Base-by-base conservation (phyloP, 37 sponge, comb jelly and placozoan species). In the Beroe ovata region DNA sequence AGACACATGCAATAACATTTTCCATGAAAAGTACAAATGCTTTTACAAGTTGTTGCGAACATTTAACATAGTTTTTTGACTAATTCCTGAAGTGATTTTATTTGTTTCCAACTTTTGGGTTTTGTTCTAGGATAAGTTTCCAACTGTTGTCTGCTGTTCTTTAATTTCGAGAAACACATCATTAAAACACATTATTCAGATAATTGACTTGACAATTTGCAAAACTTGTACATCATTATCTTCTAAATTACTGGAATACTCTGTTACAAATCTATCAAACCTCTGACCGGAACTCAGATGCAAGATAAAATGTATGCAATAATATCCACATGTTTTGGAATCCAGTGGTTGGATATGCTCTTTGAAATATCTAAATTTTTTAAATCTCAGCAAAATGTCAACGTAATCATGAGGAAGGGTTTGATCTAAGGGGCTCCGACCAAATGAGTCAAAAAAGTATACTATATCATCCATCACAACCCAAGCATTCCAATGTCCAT, bases 401-500 rank as follows among this genome's bases (percentile, higher is more conserved):
- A 16, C 18, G 38, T 36, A 69, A 69, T 69, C 38, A 36, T 36
- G 36, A 29, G 71, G 71, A 36, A 69, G 36, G 11, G 71, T 29
- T 1, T 32, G 30, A 38, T 69, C 38, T 6, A 29, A 8, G 32
- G 71, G 71, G 11, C 38, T 19, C 25, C 71, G 26, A 25, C 71
- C 71, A 35, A 69, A 69, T 25, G 38, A 36, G 32, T 69, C 71
- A 34, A 69, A 69, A 35, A 69, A 69, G 4, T 36, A 29, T 69
- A 34, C 36, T 11, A 36, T 6, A 25, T 25, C 36, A 28, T 69
- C 20, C 20, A 25, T 29, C 1, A 29, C 19, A 8, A 69, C 18
- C 71, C 71, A 69, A 21, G 71, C 71, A 69, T 36, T 36, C 71
- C 71, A 69, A 25, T 69, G 71, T 36, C 19, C 38, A 19, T 25